Evolutionary conservation across 1,140 invertebrate genomes (phyloP).

Genomic region (Potamilus streckersoni): DNA sequence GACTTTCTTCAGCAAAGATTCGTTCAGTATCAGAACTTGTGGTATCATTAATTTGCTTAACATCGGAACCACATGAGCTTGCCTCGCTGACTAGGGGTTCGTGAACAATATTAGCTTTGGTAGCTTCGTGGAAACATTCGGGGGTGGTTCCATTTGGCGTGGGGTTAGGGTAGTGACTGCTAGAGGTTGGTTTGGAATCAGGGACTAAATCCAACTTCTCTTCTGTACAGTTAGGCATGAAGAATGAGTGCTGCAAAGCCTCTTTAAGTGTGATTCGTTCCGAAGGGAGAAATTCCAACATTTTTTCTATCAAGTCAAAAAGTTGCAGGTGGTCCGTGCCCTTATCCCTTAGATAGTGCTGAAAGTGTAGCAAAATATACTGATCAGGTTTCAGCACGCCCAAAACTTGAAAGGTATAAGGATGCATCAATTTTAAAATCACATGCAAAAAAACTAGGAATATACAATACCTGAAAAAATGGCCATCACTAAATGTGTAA

Average conservation of each 20-base stretch:
- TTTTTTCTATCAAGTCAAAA: conserved; percentile 93
- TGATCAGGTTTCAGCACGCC: neutral
- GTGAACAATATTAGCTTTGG: no score
- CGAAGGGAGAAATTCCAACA: conserved; percentile 97
- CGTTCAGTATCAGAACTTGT: no score
- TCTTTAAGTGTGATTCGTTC: conserved; percentile 90
- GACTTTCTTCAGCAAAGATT: no score
- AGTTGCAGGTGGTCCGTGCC: conserved; percentile 88
- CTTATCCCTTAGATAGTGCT: conserved; percentile 90
- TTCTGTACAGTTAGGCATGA: conserved; percentile 63
- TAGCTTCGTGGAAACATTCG: no score
- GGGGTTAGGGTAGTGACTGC: no score
- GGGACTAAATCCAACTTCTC: no score
- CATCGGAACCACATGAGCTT: no score
- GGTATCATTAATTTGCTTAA: no score
- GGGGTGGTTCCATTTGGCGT: no score
- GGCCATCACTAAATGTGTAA: neutral
- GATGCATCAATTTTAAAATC: neutral
- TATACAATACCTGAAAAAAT: neutral
- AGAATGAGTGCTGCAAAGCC: conserved; percentile 93
- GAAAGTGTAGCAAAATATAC: conserved; percentile 62
- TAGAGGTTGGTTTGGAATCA: no score
- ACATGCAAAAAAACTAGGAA: neutral
- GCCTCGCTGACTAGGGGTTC: no score
- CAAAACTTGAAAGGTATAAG: conserved; percentile 1